A percentile compares a stretch with the other conserved stretches of the same genome.
Evolutionary conservation across 2,113 vertebrate genomes (phyloP).

Genomic region (Corythornis madagascariensis): DNA sequence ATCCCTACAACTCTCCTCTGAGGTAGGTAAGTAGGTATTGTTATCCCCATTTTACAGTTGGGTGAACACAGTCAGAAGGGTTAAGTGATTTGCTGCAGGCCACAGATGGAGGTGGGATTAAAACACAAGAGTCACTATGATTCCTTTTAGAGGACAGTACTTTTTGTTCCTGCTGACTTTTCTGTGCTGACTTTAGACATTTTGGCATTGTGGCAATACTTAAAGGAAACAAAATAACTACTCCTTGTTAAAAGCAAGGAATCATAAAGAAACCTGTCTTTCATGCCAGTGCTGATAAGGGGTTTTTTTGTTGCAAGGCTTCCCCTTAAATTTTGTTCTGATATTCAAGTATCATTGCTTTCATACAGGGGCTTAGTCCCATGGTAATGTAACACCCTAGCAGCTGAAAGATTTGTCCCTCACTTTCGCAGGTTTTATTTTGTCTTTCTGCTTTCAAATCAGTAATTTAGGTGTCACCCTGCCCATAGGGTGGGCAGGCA

Average conservation of each 20-base stretch:
- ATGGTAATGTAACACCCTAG: neutral
- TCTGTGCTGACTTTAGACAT: conserved; percentile 27
- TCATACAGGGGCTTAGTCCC: neutral
- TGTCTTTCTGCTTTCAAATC: neutral
- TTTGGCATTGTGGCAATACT: neutral
- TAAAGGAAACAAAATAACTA: neutral
- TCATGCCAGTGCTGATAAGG: neutral
- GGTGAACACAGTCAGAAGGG: conserved; percentile 61
- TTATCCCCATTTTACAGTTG: conserved; percentile 69
- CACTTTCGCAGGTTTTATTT: neutral
- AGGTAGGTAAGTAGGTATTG: conserved; percentile 65
- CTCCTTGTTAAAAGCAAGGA: conserved; percentile 2
- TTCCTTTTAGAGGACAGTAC: conserved; percentile 20
- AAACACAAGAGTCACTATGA: conserved; percentile 41
- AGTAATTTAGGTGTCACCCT: neutral
- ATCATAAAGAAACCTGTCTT: neutral
- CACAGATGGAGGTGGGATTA: conserved; percentile 52
- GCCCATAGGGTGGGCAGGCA: neutral
- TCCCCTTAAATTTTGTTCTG: neutral
- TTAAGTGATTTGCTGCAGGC: conserved; percentile 64
- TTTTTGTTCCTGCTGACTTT: conserved; percentile 8
- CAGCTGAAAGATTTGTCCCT: neutral
- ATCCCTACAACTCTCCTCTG: conserved; percentile 41
- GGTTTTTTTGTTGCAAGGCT: neutral
- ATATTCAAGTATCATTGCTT: neutral